phyloP scores from a whole-genome alignment of 2,888 invertebrate genomes.

The Philopedon plagiatum region DNA sequence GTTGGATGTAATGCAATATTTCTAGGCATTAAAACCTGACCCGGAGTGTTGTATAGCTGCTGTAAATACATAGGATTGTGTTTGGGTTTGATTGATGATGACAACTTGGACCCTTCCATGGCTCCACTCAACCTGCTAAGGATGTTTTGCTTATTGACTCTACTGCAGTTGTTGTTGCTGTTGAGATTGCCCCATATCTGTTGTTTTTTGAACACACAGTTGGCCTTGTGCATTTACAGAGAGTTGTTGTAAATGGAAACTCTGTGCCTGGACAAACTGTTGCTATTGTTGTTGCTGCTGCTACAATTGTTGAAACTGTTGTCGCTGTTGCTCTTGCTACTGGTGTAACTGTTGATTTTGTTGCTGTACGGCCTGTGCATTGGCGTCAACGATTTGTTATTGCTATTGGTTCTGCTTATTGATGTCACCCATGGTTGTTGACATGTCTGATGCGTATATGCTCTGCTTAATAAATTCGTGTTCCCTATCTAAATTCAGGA shows the following conservation, averaged over 20 bases:
- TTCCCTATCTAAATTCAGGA: conserved; percentile 75
- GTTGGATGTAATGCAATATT: conserved; percentile 83
- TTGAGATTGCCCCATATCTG: conserved; percentile 65
- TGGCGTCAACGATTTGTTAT: conserved; percentile 64
- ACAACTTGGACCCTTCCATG: conserved; percentile 87
- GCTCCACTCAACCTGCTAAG: conserved; percentile 78
- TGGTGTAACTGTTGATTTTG: conserved; percentile 70
- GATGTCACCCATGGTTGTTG: conserved; percentile 64
- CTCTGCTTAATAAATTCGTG: conserved; percentile 62
- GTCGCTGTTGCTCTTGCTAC: conserved; percentile 74
- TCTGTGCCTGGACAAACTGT: conserved; percentile 60
- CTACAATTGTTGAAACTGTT: conserved; percentile 65
- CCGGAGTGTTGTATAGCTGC: conserved; percentile 86
- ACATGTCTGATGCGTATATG: conserved; percentile 54
- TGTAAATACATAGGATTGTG: conserved; percentile 84
- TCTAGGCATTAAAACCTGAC: conserved; percentile 83
- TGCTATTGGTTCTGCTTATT: conserved; percentile 56
- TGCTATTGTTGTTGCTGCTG: conserved; percentile 66
- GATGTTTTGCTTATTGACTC: conserved; percentile 70
- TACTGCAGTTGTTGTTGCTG: conserved; percentile 73
- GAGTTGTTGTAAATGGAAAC: conserved; percentile 52
- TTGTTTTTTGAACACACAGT: conserved; percentile 64
- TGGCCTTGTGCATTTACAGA: conserved; percentile 63
- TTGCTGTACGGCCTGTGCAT: conserved; percentile 68
- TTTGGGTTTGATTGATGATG: no score